These are phyloP conservation scores for Tenthredo notha DNA, from an alignment of 2,888 invertebrate genomes.

Conservation along the genomic window DNA sequence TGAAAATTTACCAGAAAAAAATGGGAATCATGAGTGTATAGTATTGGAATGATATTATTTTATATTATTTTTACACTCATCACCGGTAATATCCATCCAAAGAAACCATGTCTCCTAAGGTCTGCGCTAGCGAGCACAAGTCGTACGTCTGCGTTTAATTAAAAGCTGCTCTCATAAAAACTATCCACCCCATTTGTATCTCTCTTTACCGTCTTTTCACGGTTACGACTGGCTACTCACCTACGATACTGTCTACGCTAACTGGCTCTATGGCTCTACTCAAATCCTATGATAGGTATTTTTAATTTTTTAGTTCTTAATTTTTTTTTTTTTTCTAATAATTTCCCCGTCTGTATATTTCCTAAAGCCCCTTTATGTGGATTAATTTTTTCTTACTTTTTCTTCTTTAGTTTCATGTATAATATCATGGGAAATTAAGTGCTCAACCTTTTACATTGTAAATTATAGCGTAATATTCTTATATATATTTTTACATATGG, in stretches of 20 bases:
- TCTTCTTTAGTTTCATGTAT: constrained; percentile 46
- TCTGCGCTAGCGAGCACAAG: constrained; percentile 44
- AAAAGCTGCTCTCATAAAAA: constrained; percentile 45
- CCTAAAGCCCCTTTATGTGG: constrained; percentile 58
- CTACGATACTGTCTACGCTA: constrained; percentile 29
- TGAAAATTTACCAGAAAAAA: not conserved
- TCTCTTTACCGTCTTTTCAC: not conserved
- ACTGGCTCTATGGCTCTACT: constrained; percentile 44
- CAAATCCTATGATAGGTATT: constrained; percentile 38
- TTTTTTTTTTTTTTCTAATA: not conserved
- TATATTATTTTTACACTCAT: not conserved
- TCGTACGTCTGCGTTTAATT: constrained; percentile 30
- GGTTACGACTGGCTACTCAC: constrained; percentile 25
- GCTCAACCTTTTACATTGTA: constrained; percentile 33
- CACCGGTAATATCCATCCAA: constrained; percentile 24
- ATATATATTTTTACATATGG: not conserved
- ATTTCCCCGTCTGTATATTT: constrained; percentile 56
- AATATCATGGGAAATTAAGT: constrained; percentile 41
- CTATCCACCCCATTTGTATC: constrained; percentile 1
- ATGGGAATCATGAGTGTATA: not conserved
- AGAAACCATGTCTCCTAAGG: constrained; percentile 49
- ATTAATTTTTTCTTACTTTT: constrained; percentile 52
- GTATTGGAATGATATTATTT: not conserved
- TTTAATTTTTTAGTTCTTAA: not conserved
- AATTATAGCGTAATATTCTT: constrained; percentile 23